Evolutionary conservation across 2,113 vertebrate genomes (phyloP).

Genomic region (Geococcyx californianus): DNA sequence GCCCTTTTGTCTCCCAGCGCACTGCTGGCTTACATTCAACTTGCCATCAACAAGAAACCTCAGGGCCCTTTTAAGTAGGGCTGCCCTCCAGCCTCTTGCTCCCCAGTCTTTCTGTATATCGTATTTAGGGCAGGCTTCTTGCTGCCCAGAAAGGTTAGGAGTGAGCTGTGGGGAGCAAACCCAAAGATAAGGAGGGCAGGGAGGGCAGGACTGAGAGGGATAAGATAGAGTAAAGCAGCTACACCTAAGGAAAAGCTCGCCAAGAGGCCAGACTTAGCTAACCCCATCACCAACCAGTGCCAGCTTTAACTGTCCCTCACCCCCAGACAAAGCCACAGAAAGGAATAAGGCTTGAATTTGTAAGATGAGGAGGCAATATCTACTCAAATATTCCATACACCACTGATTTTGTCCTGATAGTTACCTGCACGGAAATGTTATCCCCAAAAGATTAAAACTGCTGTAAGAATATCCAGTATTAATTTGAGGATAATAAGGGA

Average conservation of each 20-base stretch:
- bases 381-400: neutral
- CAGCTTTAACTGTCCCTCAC: neutral
- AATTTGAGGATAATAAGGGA: neutral
- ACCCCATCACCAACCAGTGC: neutral
- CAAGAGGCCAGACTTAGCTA: neutral
- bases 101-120: neutral
- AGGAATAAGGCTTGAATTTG: neutral
- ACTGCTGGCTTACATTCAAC: too few species aligned
- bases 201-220: neutral
- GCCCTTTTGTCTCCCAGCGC: too few species aligned
- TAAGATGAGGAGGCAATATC: neutral
- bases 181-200: neutral
- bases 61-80: too few species aligned
- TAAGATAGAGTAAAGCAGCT: neutral
- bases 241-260: neutral
- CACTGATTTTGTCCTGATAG: neutral
- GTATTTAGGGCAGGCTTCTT: neutral
- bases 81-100: too few species aligned
- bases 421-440: neutral
- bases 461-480: neutral
- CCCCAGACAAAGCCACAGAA: neutral
- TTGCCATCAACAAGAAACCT: too few species aligned
- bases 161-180: rapidly evolving
- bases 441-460: neutral
- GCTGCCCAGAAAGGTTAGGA: neutral